Conservation (phyloP, 2,888 invertebrate species). For the Leptinotarsa haldemani region DNA sequence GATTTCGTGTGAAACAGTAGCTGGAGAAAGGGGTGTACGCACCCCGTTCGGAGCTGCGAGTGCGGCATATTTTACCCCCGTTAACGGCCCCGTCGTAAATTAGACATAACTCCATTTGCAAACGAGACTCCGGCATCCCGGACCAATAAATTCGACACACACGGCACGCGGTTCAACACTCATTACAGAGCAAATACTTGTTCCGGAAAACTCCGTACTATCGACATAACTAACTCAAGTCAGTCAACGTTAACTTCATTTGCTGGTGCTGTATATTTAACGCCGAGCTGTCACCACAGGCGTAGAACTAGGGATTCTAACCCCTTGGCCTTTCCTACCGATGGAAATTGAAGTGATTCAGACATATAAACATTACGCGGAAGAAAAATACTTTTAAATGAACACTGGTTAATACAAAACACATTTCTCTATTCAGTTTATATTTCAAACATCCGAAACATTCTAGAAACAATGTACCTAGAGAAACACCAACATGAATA, state of each 20-base stretch:
- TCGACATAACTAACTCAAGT: conserved; percentile 44
- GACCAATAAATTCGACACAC: conserved; percentile 47
- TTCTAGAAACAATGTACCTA: too few relatives aligned
- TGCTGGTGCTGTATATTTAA: conserved; percentile 21
- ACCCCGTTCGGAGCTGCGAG: background rate
- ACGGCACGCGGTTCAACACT: conserved; percentile 39
- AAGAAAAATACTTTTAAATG: too few relatives aligned
- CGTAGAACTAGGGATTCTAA: background rate
- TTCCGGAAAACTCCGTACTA: conserved; percentile 44
- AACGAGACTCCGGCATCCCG: conserved; percentile 28
- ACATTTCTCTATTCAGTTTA: too few relatives aligned
- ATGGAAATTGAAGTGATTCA: too few relatives aligned
- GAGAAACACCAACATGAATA: too few relatives aligned
- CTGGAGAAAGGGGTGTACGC: background rate
- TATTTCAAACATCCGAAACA: too few relatives aligned
- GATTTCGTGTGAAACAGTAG: too few relatives aligned
- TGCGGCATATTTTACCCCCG: conserved; percentile 5
- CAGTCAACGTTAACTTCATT: conserved; percentile 33
- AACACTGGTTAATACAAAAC: too few relatives aligned
- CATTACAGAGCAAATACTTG: conserved; percentile 43
- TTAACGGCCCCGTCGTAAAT: conserved; percentile 11
- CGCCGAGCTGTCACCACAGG: background rate
- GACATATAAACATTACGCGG: too few relatives aligned
- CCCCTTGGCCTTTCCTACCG: too few relatives aligned
- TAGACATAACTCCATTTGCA: conserved; percentile 15